Evolutionary conservation across 2,113 vertebrate genomes (phyloP), one percentile per base, ranked within the genome.

Genomic region (Triplophysa siluroides): DNA sequence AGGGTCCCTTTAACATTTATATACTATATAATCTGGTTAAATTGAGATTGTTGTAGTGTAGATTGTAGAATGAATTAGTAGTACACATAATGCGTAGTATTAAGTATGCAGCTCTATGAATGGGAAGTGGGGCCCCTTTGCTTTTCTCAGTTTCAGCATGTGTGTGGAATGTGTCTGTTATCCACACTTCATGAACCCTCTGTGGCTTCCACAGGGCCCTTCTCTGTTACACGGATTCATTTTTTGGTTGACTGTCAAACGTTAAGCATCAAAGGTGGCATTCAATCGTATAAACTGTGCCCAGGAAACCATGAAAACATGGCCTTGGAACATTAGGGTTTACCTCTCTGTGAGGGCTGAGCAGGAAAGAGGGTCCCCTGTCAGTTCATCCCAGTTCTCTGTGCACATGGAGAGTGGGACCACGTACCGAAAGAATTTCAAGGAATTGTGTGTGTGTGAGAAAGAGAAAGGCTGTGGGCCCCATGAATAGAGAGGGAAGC

Each of bases 391-490:
- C 79, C 50, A 9, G 47, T 75, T 79, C 62, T 47, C 76, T 72
- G 84, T 86, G 78, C 82, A 87, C 50, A 82, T 77, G 56, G 76
- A 87, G 88, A 86, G 82, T 81, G 78, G 86, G 18, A 86, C 86
- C 88, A 89, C 86, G 89, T 83, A 79, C 73, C 78, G 78, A 26
- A 86, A 89, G 89, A 91, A 92, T 91, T 90, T 88, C 43, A 87
- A 83, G 86, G 86, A 90, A 91, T 41, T 70, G 52, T 68, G 52
- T 63, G 56, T 24, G 79, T 76, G 60, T 47, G 74, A 58, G 43
- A 41, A 21, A 67, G 77, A 81, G 68, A 81, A 78, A 83, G 80
- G 68, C 80, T 71, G 33, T 83, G 83, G 88, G 86, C 69, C 67
- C 85, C 81, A 66, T 86, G 85, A 83, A 83, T 85, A 66, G 80